Evolutionary conservation across 1,140 invertebrate genomes (phyloP), one percentile per base, ranked within the genome.

Genomic region (Heliconius congener): DNA sequence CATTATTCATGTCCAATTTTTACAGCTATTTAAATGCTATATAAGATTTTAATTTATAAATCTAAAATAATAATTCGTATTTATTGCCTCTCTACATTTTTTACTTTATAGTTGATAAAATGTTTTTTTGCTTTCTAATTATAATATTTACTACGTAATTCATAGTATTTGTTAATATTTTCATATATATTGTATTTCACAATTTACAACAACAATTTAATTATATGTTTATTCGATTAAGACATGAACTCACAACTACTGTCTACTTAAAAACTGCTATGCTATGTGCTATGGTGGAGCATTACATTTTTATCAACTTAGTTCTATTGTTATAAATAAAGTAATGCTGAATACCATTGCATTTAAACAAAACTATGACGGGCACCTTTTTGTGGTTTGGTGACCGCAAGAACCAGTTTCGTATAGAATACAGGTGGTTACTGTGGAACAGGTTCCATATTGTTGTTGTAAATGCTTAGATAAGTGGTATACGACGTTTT

Each of bases 351-450:
- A 80, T 80, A 55, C 30, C 73, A 73, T 76, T 80, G 71, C 74
- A 76, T 76, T 39, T 74, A 81, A 60, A 81, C 74, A 76, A 80
- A 89, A 87, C 87, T 89, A 85, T 87, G 86, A 87, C 85, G 82
- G 77, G 73, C 79, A 83, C 83, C 78, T 85, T 86, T 90, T 86
- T 84, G 86, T 89, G 85, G 86, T 87, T 84, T 85, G 78, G 84
- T 87, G 88, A 88, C 88, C 85, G 81, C 85, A 82, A 76, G 81
- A 88, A 92, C 91, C 86, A 89, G 91, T 92, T 84, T 79, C 75
- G 37, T 84, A 80, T 84, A 84, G 83, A 83, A 86, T 86, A 90
- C 90, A 92, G 88, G 90, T 91, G 88, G 84, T 85, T 86, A 82
- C 83, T 85, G 84, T 81, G 80, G 78, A 91, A 91, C 90, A 86